Conservation (phyloP, 2,888 invertebrate genomes). For the Himalopsyche kuldschensis region DNA sequence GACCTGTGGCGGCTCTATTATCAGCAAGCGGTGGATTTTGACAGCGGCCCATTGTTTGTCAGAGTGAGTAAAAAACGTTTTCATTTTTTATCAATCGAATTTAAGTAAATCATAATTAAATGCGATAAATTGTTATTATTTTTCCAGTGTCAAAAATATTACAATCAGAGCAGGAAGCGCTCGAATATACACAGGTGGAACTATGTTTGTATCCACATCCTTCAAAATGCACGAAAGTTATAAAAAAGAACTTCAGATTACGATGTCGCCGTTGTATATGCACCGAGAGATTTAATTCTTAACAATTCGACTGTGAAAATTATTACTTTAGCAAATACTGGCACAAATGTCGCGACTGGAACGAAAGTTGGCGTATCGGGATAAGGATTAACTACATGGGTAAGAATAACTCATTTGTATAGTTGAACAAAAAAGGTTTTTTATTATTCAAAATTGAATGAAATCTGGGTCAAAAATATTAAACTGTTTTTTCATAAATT, state of each 20-base stretch:
- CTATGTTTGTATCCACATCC: neutral
- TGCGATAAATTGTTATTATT: neutral
- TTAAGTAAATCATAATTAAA: neutral
- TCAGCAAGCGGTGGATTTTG: conserved; percentile 47
- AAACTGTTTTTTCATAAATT: too few species aligned
- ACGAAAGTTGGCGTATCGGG: conserved; percentile 47
- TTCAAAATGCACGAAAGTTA: neutral
- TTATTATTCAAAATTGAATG: too few species aligned
- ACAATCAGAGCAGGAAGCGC: neutral
- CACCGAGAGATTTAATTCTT: neutral
- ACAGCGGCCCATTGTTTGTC: conserved; percentile 57
- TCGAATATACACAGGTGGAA: neutral
- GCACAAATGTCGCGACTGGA: conserved; percentile 43
- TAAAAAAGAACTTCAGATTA: neutral
- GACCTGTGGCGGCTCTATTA: conserved; percentile 56
- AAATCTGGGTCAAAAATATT: too few species aligned
- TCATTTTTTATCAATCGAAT: neutral
- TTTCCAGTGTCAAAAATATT: neutral
- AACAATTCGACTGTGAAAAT: neutral
- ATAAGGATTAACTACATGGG: conserved; percentile 52
- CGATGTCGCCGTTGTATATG: neutral
- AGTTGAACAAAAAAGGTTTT: too few species aligned
- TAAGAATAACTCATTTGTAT: conserved; percentile 40
- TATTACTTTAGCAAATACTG: conserved; percentile 41
- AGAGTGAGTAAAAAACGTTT: conserved; percentile 44